phyloP scores from a whole-genome alignment of 2,113 vertebrate species.

The Microcebus ravelobensis region DNA sequence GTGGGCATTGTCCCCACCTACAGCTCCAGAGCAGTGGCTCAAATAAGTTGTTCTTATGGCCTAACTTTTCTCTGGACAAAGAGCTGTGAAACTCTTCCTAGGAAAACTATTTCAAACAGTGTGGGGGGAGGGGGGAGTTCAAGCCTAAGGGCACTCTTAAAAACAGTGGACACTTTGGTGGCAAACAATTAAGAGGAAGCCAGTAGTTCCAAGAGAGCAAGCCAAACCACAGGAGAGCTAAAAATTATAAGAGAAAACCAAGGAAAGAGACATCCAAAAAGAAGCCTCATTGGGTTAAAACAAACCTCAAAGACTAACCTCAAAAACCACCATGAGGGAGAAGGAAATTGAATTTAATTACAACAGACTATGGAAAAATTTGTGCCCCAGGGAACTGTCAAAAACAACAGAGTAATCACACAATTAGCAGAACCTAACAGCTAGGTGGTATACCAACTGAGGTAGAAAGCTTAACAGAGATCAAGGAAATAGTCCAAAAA shows the following conservation, averaged over 20 bases:
- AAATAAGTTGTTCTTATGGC: background rate
- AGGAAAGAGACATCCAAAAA: background rate
- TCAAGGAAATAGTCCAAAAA: background rate
- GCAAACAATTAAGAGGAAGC: background rate
- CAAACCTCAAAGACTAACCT: background rate
- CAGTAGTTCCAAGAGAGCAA: background rate
- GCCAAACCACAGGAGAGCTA: background rate
- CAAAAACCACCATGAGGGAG: background rate
- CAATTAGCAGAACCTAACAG: background rate
- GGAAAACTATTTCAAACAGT: background rate
- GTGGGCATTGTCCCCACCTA: background rate
- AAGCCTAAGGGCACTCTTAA: background rate
- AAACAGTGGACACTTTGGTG: constrained; percentile 2
- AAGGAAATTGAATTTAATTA: background rate
- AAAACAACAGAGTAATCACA: background rate
- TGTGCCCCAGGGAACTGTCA: background rate
- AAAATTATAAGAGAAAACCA: background rate
- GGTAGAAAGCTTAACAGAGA: background rate
- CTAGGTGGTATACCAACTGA: background rate
- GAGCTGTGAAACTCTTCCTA: background rate
- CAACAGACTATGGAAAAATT: background rate
- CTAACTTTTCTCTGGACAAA: background rate
- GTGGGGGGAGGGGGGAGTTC: background rate
- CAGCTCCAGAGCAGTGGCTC: background rate
- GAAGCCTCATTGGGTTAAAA: background rate